Percentiles rank a stretch among this genome's conserved stretches.
phyloP scores from a whole-genome alignment of 2,113 vertebrate species.

The Neodon shergylaensis region DNA sequence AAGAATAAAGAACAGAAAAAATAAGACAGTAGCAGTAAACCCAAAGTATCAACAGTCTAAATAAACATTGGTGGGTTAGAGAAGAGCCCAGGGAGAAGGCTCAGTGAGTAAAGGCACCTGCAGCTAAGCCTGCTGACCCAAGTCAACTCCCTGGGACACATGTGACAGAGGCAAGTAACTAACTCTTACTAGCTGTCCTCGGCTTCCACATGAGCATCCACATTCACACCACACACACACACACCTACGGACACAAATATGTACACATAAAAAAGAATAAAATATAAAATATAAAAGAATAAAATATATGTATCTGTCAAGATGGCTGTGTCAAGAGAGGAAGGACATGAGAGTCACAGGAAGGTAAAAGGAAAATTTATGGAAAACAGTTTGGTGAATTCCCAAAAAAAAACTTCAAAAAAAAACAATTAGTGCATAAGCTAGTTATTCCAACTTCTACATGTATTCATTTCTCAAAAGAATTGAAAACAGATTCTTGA shows the following conservation, averaged over 20 bases:
- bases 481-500: neutral
- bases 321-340: neutral
- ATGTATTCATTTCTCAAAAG: neutral
- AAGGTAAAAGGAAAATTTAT: neutral
- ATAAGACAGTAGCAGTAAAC: neutral
- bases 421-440: neutral
- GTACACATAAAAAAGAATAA: neutral
- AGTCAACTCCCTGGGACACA: neutral
- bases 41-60: neutral
- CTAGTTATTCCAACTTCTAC: neutral
- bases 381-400: neutral
- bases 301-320: neutral
- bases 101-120: neutral
- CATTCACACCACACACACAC: neutral
- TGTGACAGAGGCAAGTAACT: neutral
- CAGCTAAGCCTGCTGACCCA: neutral
- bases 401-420: neutral
- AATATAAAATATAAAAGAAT: neutral
- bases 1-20: conserved; percentile 18
- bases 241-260: neutral
- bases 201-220: neutral
- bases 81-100: neutral
- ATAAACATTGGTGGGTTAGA: neutral
- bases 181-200: neutral
- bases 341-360: neutral